Evolutionary conservation across 2,888 invertebrate species (phyloP).

Genomic region (Sarcophaga rosellei): DNA sequence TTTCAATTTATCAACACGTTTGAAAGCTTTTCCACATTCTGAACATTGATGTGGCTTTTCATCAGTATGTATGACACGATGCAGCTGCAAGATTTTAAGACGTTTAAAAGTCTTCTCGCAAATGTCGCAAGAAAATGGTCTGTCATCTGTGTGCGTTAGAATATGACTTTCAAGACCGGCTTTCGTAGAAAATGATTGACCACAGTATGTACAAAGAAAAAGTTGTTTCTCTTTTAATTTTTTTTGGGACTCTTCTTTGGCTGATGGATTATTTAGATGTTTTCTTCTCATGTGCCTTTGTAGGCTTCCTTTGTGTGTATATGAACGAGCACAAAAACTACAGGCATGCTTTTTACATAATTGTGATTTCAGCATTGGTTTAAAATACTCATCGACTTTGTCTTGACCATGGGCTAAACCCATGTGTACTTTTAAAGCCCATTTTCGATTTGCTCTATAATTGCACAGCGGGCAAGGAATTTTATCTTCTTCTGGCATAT

Average conservation of each 20-base stretch:
- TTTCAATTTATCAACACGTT: constrained; percentile 62
- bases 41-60: constrained; percentile 85
- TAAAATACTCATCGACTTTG: constrained; percentile 52
- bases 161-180: constrained; percentile 63
- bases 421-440: constrained; percentile 58
- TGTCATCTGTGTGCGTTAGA: constrained; percentile 62
- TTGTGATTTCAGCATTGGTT: constrained; percentile 9
- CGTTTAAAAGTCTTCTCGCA: constrained; percentile 58
- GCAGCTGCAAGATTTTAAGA: constrained; percentile 81
- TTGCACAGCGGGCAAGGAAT: constrained; percentile 54
- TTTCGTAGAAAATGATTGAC: constrained; percentile 55
- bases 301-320: constrained; percentile 43
- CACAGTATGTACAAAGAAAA: constrained; percentile 60
- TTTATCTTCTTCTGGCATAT: constrained; percentile 61
- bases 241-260: constrained; percentile 24
- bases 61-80: constrained; percentile 86
- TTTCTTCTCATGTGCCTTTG: constrained; percentile 50
- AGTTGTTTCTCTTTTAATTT: constrained; percentile 53
- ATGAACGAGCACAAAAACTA: constrained; percentile 48
- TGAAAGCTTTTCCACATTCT: constrained; percentile 80
- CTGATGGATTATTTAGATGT: constrained; percentile 40
- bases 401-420: constrained; percentile 55
- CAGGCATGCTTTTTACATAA: constrained; percentile 45
- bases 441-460: constrained; percentile 50
- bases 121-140: constrained; percentile 63